Conservation (phyloP, 2,797 vertebrate genomes). For the Myotis planiceps region DNA sequence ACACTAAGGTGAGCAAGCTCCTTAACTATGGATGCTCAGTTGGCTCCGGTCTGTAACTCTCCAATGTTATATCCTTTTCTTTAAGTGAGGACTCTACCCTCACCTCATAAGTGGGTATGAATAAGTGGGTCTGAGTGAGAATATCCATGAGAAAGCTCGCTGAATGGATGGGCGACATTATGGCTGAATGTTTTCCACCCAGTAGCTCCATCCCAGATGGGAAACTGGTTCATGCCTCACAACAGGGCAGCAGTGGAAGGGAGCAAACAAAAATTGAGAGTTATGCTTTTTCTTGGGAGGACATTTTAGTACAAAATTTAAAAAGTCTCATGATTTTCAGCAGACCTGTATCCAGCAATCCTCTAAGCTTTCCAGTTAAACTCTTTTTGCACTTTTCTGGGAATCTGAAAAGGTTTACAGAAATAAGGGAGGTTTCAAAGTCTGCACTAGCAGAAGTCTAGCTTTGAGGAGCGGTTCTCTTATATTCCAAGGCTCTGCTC, state of each 20-base stretch:
- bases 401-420: not conserved
- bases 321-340: not conserved
- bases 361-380: not conserved
- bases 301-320: not conserved
- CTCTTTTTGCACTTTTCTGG: not conserved
- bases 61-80: not conserved
- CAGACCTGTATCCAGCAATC: not conserved
- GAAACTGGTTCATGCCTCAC: not conserved
- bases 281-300: not conserved
- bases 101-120: not conserved
- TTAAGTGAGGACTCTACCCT: not conserved
- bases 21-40: not conserved
- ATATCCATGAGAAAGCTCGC: too few species aligned
- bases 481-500: not conserved
- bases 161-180: not conserved
- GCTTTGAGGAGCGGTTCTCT: not conserved
- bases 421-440: not conserved
- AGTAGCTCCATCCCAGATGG: not conserved
- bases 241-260: rapidly evolving
- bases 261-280: not conserved
- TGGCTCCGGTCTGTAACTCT: not conserved
- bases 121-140: not conserved
- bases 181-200: not conserved
- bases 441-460: not conserved
- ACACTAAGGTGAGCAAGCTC: not conserved